These are phyloP conservation scores for Orientallactaga sibirica DNA, from an alignment of 2,797 vertebrate genomes.

Conservation along the genomic window DNA sequence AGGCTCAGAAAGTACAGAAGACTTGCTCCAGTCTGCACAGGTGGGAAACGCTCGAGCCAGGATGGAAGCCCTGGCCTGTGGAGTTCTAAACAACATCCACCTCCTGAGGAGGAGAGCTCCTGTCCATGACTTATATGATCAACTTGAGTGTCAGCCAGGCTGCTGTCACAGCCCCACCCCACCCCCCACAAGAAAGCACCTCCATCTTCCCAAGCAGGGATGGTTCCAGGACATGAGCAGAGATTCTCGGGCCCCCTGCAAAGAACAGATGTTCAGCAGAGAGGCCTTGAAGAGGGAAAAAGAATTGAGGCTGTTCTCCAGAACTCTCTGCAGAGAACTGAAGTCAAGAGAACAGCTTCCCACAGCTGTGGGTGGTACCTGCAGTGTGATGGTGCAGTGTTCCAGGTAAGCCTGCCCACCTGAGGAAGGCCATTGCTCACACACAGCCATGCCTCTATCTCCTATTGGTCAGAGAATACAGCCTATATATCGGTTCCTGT, in stretches of 20 bases:
- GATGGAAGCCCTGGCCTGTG: not conserved
- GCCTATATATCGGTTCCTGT: not conserved
- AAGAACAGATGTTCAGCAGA: not conserved
- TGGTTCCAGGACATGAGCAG: not conserved
- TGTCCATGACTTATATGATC: not conserved
- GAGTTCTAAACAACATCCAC: not conserved
- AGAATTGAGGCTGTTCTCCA: not conserved
- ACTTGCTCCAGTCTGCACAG: not conserved
- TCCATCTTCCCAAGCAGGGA: not conserved
- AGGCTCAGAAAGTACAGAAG: not conserved
- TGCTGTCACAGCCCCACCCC: not conserved
- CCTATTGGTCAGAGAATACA: not conserved
- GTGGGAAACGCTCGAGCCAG: not conserved
- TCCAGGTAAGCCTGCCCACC: not conserved
- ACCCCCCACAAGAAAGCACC: not conserved
- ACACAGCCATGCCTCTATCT: not conserved
- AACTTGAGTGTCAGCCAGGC: not conserved
- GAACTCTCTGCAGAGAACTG: conserved; percentile 29
- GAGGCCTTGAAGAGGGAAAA: not conserved
- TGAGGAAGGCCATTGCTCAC: not conserved
- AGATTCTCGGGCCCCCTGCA: not conserved
- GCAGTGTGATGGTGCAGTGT: not conserved
- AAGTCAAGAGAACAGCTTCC: not conserved
- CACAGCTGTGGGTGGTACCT: not conserved
- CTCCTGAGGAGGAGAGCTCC: not conserved